Evolutionary conservation across 2,797 vertebrate genomes (phyloP), one percentile per base, ranked within the genome.

Genomic region (Tapera naevia): DNA sequence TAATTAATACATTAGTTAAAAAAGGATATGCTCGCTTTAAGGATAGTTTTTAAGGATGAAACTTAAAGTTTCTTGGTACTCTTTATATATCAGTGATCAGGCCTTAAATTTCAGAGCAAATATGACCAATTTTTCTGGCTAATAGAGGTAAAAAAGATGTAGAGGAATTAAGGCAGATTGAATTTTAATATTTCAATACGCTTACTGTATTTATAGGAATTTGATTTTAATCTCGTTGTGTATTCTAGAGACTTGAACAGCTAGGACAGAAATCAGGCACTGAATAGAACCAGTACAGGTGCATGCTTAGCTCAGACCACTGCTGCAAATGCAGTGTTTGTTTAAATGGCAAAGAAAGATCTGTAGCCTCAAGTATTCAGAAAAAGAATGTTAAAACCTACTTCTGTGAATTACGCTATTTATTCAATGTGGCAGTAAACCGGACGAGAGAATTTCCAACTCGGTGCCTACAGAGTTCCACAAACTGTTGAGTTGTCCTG

Each of bases 1-100:
- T 7, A 64, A 45, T 56, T 73, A 51, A 76, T 87, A 67, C 39
- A 39, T 14, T 62, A 53, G 33, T 76, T 69, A n/a, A 56, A 81
- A 73, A 30, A 10, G 17, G 0, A 9, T 28, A 12, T n/a, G 13
- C 10, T 82, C 0, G 0, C 43, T 74, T 79, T 56, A n/a, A n/a
- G n/a, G n/a, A n/a, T n/a, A 60, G 2, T 45, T 16, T 66, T 85
- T 43, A 64, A 67, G 33, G 13, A 61, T 74, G 25, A 71, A n/a
- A 56, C 5, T 54, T 81, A 22, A 86, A 83, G 60, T n/a, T 54
- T 80, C 17, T 76, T 82, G 61, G 33, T 73, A 18, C 28, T 2
- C 12, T 73, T 85, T 64, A 32, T 37, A 5, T 57, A 53, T 57
- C 16, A n/a, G 21, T 66, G n/a, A 32, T 70, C 3, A 1, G 39